Conservation (phyloP, 2,888 invertebrate species). For the Campoletis raptor region DNA sequence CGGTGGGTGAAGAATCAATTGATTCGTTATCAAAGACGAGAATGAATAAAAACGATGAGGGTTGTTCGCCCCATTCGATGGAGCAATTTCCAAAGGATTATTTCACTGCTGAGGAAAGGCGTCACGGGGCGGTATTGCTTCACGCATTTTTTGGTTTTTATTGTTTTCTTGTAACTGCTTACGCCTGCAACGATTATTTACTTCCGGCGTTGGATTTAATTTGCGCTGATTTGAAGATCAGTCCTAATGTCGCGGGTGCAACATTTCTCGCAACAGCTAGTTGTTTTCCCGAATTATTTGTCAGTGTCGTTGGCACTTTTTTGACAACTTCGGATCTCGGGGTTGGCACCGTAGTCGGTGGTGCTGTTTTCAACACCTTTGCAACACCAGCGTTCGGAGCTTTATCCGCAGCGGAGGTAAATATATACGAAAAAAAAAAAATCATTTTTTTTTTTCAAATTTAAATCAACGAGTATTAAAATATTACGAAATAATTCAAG, state of each 20-base stretch:
- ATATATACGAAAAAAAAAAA: not conserved
- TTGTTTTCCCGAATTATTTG: slow-evolving; percentile 97
- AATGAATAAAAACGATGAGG: slow-evolving; percentile 24
- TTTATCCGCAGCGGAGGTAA: slow-evolving; percentile 90
- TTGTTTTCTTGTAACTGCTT: slow-evolving; percentile 93
- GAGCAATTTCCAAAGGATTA: slow-evolving; percentile 87
- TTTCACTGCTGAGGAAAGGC: slow-evolving; percentile 88
- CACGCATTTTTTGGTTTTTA: slow-evolving; percentile 93
- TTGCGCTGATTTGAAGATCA: slow-evolving; percentile 91
- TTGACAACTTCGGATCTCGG: slow-evolving; percentile 94
- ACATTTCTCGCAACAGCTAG: slow-evolving; percentile 99
- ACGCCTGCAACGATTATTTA: slow-evolving; percentile 97
- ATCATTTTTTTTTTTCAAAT: no score
- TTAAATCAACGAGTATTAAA: not conserved
- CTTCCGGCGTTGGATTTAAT: slow-evolving; percentile 95
- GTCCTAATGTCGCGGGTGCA: slow-evolving; percentile 97
- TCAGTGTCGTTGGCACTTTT: slow-evolving; percentile 95
- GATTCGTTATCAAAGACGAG: not conserved
- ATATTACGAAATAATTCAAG: not conserved
- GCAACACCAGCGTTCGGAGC: slow-evolving; percentile 94
- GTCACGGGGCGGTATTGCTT: slow-evolving; percentile 91
- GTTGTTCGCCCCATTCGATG: slow-evolving; percentile 83
- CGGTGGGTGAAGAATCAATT: not conserved
- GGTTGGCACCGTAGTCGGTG: slow-evolving; percentile 94
- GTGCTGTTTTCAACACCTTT: slow-evolving; percentile 94